phyloP scores from a whole-genome alignment of 2,797 vertebrate genomes.

The Varecia variegata region DNA sequence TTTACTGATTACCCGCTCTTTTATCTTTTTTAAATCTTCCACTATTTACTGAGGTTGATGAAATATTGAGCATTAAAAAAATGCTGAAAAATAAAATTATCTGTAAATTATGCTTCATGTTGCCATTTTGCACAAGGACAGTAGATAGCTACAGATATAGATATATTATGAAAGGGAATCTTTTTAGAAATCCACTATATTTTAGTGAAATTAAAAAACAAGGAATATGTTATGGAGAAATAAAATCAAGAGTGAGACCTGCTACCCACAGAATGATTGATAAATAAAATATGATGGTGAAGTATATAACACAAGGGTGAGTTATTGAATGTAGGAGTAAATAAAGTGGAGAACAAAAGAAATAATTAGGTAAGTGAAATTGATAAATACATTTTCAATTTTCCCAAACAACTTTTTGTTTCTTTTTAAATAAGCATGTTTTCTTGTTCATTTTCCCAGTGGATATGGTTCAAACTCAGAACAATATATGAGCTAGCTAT shows the following conservation, averaged over 20 bases:
- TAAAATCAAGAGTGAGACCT: background rate
- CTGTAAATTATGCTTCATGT: background rate
- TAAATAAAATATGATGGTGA: background rate
- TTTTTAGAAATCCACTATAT: background rate
- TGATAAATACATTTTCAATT: background rate
- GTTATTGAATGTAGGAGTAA: background rate
- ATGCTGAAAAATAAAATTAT: background rate
- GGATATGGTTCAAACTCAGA: background rate
- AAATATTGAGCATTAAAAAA: background rate
- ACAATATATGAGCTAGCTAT: background rate
- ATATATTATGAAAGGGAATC: background rate
- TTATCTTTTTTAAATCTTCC: background rate
- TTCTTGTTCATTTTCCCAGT: constrained; percentile 18
- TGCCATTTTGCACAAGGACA: background rate
- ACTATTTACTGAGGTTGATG: background rate
- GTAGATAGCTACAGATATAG: background rate
- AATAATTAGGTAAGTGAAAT: background rate
- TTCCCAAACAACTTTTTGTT: background rate
- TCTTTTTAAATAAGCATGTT: background rate
- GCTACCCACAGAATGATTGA: background rate
- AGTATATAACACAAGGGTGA: background rate
- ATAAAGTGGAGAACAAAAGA: background rate
- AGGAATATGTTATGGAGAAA: background rate
- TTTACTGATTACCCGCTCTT: background rate
- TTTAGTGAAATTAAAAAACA: background rate